phyloP scores from a whole-genome alignment of 92 coral and sea anemone genomes.

The Zoanthus sociatus region DNA sequence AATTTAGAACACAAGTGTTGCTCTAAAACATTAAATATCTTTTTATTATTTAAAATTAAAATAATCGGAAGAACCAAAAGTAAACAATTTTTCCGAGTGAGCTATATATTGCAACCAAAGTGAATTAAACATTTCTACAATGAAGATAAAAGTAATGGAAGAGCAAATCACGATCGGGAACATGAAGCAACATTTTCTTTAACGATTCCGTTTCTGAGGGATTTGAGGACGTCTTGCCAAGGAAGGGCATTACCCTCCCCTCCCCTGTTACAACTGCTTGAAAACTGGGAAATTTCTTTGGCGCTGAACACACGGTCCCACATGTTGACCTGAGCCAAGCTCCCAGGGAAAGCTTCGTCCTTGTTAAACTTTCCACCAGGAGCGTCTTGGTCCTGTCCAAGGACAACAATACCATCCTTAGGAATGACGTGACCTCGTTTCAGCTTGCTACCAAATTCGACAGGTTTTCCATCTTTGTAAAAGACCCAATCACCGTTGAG shows the following conservation, averaged over 20 bases:
- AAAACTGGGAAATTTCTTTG: slow-evolving; percentile 13
- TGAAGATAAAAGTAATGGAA: no score
- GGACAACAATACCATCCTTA: slow-evolving; percentile 38
- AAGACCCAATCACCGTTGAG: neutral
- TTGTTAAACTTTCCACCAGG: slow-evolving; percentile 46
- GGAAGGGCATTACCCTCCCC: slow-evolving; percentile 18
- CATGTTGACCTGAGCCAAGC: slow-evolving; percentile 26
- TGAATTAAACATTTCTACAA: no score
- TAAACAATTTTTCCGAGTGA: no score
- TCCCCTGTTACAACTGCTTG: slow-evolving; percentile 24
- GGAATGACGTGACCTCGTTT: slow-evolving; percentile 42
- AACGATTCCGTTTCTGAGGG: slow-evolving; percentile 31
- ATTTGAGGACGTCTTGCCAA: slow-evolving; percentile 43
- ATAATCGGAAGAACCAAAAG: no score
- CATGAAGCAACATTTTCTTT: slow-evolving; percentile 21
- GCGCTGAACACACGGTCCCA: slow-evolving; percentile 33
- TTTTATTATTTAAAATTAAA: no score
- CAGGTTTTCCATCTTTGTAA: slow-evolving; percentile 31
- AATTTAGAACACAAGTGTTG: no score
- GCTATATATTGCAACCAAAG: no score
- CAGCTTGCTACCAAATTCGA: slow-evolving; percentile 18
- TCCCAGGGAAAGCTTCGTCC: slow-evolving; percentile 38
- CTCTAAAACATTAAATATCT: no score
- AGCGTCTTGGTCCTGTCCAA: slow-evolving; percentile 35
- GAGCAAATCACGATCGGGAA: neutral